Evolutionary conservation across 2,113 vertebrate genomes (phyloP).

Genomic region (Nipponia nippon): DNA sequence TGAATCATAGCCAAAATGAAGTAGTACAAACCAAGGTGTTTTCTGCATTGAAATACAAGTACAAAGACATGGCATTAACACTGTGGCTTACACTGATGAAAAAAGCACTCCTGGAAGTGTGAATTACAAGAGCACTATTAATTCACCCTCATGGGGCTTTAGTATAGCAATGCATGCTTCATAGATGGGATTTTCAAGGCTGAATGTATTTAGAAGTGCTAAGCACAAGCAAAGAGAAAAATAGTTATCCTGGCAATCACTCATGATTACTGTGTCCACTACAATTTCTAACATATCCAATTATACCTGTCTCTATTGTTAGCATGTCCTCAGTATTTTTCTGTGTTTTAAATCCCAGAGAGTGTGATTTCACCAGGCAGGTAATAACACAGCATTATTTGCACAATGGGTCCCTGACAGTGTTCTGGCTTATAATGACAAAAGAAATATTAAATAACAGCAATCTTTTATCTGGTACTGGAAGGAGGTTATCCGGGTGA

Average conservation of each 20-base stretch:
- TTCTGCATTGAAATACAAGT: background rate
- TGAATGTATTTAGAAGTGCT: slow-evolving; percentile 1
- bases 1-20: slow-evolving; percentile 35
- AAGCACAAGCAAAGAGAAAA: background rate
- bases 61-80: background rate
- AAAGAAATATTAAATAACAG: background rate
- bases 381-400: background rate
- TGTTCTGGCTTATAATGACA: background rate
- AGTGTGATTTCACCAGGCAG: background rate
- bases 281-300: background rate
- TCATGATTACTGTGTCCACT: background rate
- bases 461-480: background rate
- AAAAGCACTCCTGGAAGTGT: slow-evolving; percentile 24
- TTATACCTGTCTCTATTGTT: background rate
- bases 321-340: background rate
- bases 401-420: background rate
- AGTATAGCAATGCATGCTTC: background rate
- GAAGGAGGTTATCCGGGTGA: background rate
- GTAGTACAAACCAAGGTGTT: slow-evolving; percentile 6
- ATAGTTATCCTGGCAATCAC: background rate
- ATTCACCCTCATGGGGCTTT: background rate
- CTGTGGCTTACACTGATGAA: background rate
- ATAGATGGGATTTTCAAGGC: background rate
- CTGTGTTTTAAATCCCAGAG: background rate
- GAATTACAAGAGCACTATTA: slow-evolving; percentile 15